Base-by-base conservation (phyloP, 1,140 invertebrate genomes). In the Drosophila seguyi region DNA sequence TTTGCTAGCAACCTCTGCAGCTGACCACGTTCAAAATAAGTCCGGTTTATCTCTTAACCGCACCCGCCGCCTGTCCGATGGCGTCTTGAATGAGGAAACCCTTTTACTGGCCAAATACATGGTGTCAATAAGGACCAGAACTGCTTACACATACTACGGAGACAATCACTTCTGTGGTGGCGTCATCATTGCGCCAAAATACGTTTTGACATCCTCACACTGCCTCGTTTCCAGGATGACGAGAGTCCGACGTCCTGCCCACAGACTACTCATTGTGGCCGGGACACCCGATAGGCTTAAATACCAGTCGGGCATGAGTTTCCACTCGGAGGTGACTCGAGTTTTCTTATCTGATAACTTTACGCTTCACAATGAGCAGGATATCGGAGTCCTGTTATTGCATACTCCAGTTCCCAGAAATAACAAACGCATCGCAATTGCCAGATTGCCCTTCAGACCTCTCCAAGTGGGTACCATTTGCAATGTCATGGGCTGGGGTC, bases 151-250 rank as follows among this genome's bases (percentile, higher is more conserved):
- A 3, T 79, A 25, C 36, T 86, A 78, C 14, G 82, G 82, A 1
- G 82, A 86, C 7, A 85, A 81, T 67, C 82, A 85, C 34, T 81
- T 75, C 34, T 85, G 82, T 20, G 58, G 52, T 0, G 82, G 82
- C 1, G 36, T 45, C 5, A 78, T 85, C 6, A n/a, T 85, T 1
- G 53, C 68, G 0, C 27, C 20, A 3, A 3, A 0, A 3, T 63
- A 52, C 13, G 60, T 67, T 2, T 6, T 83, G 13, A 85, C 81
- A 10, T 62, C 81, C 0, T 39, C 81, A 0, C 58, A 72, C 11
- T 84, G 81, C 25, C 36, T 62, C 4, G 60, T 84, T 7, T 44
- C 7, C 18, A 78, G 61, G 34, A 44, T 45, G 3, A 4, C 52
- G 44, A 86, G 80, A 29, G 16, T 61, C 1, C 1, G 42, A 6